phyloP scores from a whole-genome alignment of 2,797 vertebrate genomes.

The Cirrhinus molitorella region DNA sequence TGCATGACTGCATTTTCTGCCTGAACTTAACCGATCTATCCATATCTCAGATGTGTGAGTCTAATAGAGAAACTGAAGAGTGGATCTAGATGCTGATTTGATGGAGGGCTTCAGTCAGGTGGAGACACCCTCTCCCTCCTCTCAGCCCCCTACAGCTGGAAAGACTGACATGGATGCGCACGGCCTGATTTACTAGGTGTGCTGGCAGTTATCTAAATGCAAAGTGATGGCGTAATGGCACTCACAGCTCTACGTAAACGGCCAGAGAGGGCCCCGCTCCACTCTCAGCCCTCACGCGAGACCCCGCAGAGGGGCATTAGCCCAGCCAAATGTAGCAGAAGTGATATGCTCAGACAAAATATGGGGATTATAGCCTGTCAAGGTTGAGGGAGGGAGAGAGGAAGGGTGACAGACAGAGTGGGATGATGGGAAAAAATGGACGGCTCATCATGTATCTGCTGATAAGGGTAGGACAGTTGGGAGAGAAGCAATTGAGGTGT shows the following conservation, averaged over 20 bases:
- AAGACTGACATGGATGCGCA: constrained; percentile 24
- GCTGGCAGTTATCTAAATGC: constrained; percentile 83
- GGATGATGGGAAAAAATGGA: constrained; percentile 30
- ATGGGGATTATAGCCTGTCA: constrained; percentile 55
- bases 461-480: constrained; percentile 7
- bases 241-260: constrained; percentile 68
- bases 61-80: constrained; percentile 18
- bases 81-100: constrained; percentile 28
- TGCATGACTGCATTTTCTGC: not conserved
- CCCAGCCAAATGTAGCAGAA: constrained; percentile 53
- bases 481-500: not conserved
- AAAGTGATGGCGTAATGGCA: constrained; percentile 83
- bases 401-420: constrained; percentile 13
- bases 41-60: constrained; percentile 3
- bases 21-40: not conserved
- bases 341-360: constrained; percentile 51
- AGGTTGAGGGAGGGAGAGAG: constrained; percentile 17
- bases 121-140: constrained; percentile 25
- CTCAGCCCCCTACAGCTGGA: constrained; percentile 6
- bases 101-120: constrained; percentile 44
- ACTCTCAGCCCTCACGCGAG: constrained; percentile 9
- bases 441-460: constrained; percentile 32
- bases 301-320: constrained; percentile 28
- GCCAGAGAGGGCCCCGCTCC: constrained; percentile 18
- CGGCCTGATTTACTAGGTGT: constrained; percentile 73